Evolutionary conservation across 2,797 vertebrate genomes (phyloP), one percentile per base, ranked within the genome.

Genomic region (Malacoctenus gilli): DNA sequence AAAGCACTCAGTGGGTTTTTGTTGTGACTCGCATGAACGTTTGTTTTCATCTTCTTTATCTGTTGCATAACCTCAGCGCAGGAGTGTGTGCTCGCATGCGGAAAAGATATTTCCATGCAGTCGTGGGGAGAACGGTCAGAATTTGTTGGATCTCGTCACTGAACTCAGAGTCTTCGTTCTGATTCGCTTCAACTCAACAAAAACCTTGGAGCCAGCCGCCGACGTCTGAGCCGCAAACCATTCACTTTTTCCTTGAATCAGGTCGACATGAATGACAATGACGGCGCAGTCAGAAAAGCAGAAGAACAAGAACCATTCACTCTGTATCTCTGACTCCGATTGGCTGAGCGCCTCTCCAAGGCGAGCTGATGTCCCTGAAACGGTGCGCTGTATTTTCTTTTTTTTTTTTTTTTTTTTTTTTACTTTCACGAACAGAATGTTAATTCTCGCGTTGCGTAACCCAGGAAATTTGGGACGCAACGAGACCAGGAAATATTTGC

Each of bases 401-500:
- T 40, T 20, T 12, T 22, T 35, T 12, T 51, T 41, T 47, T 47
- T 47, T 52, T 44, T 15, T 25, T 32, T 10, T 40, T 20, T 12
- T 22, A 28, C 12, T 51, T 41, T 47, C n/a, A n/a, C n/a, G n/a
- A n/a, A 10, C 4, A 5, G 25, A 4, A 20, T 34, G 5, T 23
- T 40, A 20, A 47, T 37, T 28, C 56, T 56, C 46, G 8, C 14
- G 3, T 81, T 82, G 59, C 70, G 14, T 25, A 61, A 82, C 7
- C n/a, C 1, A 3, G 57, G 47, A 51, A 54, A 0, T 44, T 75
- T 21, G 37, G 32, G 5, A 43, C 30, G 35, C 20, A 16, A 72
- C 50, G 61, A 46, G 38, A 61, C 19, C 40, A 71, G 80, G 80
- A 77, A 88, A 64, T 76, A 49, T 76, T 78, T 58, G 23, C 56